Evolutionary conservation across 64 coral and sea anemone species (phyloP).

Genomic region (Montipora efflorescens): DNA sequence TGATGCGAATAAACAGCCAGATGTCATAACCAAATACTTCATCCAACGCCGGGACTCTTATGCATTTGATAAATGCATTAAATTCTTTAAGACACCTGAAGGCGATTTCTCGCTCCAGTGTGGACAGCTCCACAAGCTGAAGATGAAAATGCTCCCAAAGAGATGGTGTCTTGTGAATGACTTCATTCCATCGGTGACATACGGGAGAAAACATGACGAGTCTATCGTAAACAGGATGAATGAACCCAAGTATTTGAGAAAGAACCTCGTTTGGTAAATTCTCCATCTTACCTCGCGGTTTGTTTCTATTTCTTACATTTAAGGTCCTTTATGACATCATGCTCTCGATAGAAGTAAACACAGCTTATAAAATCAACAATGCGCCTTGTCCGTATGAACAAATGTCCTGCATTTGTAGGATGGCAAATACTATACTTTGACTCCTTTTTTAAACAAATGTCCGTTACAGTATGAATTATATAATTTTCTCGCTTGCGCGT

Average conservation of each 20-base stretch:
- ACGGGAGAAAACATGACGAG: slow-evolving; percentile 5
- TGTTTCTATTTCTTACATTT: not conserved
- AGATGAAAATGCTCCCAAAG: slow-evolving; percentile 50
- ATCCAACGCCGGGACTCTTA: slow-evolving; percentile 12
- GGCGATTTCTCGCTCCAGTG: slow-evolving; percentile 4
- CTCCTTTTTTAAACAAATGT: not conserved
- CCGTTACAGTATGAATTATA: not conserved
- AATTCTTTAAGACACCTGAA: slow-evolving; percentile 10
- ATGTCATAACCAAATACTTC: slow-evolving; percentile 8
- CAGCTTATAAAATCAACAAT: not conserved
- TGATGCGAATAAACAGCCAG: slow-evolving; percentile 13
- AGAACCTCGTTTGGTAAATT: slow-evolving; percentile 6
- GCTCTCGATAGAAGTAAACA: not conserved
- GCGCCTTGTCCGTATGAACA: not conserved
- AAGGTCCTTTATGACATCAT: not conserved
- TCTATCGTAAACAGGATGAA: slow-evolving; percentile 35
- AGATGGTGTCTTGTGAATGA: slow-evolving; percentile 11
- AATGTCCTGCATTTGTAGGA: not conserved
- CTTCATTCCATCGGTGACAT: slow-evolving; percentile 19
- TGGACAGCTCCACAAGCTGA: not conserved
- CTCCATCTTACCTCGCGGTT: not conserved
- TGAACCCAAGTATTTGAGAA: slow-evolving; percentile 3
- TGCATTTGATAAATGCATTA: slow-evolving; percentile 18
- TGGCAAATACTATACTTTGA: not conserved
- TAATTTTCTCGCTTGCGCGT: not conserved